Evolutionary conservation across 2,113 vertebrate genomes (phyloP), one percentile per base, ranked within the genome.

Genomic region (Pitta sordida): DNA sequence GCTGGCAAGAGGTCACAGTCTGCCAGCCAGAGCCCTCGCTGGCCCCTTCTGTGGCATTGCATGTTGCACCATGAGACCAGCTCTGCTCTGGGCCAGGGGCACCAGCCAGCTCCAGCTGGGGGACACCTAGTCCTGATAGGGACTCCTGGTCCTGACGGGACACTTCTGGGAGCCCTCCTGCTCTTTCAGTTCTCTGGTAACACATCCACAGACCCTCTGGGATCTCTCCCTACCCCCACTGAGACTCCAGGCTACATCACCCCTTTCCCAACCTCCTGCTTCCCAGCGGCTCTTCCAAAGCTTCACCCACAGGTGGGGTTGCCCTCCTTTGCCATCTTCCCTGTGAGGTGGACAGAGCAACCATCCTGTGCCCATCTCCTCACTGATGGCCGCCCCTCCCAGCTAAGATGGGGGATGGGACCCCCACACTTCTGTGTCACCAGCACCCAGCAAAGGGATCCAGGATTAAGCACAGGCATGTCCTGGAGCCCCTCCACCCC

Each of bases 331-430:
- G 24, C 59, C 46, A n/a, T n/a, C 17, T 52, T 14, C 39, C 15
- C 24, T 56, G 27, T 30, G 48, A 71, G 22, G 6, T 53, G 51
- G 19, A 26, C 4, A 5, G 43, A 82, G 32, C 65, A 81, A 2
- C 51, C 9, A 5, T 7, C 22, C 41, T 26, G 46, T 41, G 24
- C 32, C 44, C 92, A 37, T 24, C 80, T 76, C n/a, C 18, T 21
- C 70, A 56, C 53, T 1, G 0, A 41, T 9, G 29, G 37, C 32
- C 76, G 73, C 7, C 58, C 49, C 41, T 84, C 34, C 48, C 4
- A 1, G 30, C 34, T 0, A 1, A 55, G 46, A 46, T 73, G 43
- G 23, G 48, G n/a, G n/a, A 5, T 0, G 2, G 29, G 48, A 36
- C 4, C 18, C 39, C 23, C 0, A 0, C 4, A 1, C 43, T 70